Evolutionary conservation across 2,888 invertebrate species (phyloP).

Genomic region (Cerceris rybyensis): DNA sequence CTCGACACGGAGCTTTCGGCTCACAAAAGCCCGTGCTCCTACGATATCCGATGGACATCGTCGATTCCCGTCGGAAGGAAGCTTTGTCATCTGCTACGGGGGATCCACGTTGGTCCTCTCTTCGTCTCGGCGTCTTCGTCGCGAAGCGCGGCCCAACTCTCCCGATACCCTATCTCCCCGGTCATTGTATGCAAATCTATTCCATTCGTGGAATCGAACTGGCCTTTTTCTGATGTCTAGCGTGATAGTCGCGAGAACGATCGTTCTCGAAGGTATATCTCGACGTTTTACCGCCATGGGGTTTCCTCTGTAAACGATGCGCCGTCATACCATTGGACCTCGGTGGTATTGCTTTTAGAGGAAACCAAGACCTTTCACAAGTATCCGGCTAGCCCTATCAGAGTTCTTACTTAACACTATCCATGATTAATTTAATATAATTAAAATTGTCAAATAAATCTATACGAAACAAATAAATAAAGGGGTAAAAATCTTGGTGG

Average conservation of each 20-base stretch:
- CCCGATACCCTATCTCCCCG: slow-evolving; percentile 69
- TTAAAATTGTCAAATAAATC: no score
- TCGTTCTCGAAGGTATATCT: slow-evolving; percentile 57
- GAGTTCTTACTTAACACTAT: slow-evolving; percentile 22
- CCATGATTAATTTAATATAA: no score
- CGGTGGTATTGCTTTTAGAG: slow-evolving; percentile 10
- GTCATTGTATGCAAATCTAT: slow-evolving; percentile 81
- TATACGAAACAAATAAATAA: no score
- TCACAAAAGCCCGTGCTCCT: slow-evolving; percentile 27
- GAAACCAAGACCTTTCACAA: slow-evolving; percentile 48
- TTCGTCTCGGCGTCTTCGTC: slow-evolving; percentile 26
- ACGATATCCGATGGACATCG: slow-evolving; percentile 49
- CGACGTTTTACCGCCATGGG: slow-evolving; percentile 55
- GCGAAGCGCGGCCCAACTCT: slow-evolving; percentile 48
- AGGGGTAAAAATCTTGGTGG: no score
- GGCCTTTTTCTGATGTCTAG: slow-evolving; percentile 79
- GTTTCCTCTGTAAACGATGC: slow-evolving; percentile 44
- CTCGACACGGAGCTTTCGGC: slow-evolving; percentile 12
- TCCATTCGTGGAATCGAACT: slow-evolving; percentile 77
- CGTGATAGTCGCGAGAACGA: slow-evolving; percentile 75
- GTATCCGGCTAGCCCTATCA: slow-evolving; percentile 24
- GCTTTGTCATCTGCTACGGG: slow-evolving; percentile 70
- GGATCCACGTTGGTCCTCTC: slow-evolving; percentile 42
- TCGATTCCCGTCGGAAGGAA: slow-evolving; percentile 65
- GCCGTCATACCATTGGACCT: slow-evolving; percentile 4